Evolutionary conservation across 2,888 invertebrate genomes (phyloP).

Genomic region (Dolichomitus sp.): DNA sequence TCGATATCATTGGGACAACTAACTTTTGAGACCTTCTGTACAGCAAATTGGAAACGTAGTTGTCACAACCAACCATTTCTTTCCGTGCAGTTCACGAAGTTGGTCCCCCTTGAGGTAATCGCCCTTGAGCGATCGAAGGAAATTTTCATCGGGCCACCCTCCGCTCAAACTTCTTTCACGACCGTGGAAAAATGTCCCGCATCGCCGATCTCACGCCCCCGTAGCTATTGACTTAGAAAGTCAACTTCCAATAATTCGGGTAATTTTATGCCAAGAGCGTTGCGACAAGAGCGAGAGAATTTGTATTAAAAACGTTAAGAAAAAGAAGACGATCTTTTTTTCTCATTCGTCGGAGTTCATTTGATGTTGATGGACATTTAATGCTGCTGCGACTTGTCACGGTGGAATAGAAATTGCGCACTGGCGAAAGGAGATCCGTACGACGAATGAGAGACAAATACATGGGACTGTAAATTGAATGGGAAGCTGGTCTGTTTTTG

Average conservation of each 20-base stretch:
- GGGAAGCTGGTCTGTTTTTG: conserved; percentile 2
- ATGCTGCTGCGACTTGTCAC: conserved; percentile 17
- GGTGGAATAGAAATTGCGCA: conserved; percentile 34
- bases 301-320: conserved; percentile 37
- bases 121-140: conserved; percentile 19
- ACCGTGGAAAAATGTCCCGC: conserved; percentile 56
- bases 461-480: conserved; percentile 52
- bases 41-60: too few relatives aligned
- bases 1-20: too few relatives aligned
- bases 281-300: conserved; percentile 52
- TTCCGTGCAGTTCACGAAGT: conserved; percentile 48
- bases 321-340: conserved; percentile 33
- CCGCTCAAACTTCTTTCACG: conserved; percentile 56
- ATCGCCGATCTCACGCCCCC: conserved; percentile 25
- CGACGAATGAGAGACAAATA: conserved; percentile 24
- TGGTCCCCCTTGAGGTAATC: neutral
- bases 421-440: conserved; percentile 1
- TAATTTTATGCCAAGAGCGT: conserved; percentile 60
- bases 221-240: conserved; percentile 21
- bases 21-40: too few relatives aligned
- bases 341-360: conserved; percentile 38
- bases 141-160: conserved; percentile 58
- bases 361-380: conserved; percentile 35
- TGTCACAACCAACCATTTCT: too few relatives aligned
- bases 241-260: conserved; percentile 50